phyloP scores from a whole-genome alignment of 2,888 invertebrate genomes.

The Bugulina stolonifera region DNA sequence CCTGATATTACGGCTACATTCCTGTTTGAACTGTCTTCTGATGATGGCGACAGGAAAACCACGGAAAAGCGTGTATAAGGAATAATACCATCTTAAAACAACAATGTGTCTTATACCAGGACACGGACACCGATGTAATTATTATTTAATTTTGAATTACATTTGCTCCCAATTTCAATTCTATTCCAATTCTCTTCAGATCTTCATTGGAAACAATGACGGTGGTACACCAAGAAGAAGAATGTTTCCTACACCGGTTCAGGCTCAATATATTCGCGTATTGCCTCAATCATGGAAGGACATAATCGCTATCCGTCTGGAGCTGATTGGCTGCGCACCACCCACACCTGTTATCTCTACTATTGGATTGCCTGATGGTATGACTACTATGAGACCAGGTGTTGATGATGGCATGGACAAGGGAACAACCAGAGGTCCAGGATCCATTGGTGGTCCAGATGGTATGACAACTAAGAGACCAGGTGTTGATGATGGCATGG shows the following conservation, averaged over 20 bases:
- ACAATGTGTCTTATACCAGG: no score
- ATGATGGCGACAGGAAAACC: no score
- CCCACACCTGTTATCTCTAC: neutral
- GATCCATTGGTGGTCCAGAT: neutral
- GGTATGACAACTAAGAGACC: neutral
- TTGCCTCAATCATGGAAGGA: conserved; percentile 71
- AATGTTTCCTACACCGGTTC: conserved; percentile 67
- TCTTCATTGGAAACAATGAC: conserved; percentile 69
- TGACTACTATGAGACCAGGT: neutral
- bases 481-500: neutral
- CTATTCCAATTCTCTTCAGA: conserved; percentile 50
- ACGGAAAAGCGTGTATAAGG: no score
- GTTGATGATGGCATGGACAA: neutral
- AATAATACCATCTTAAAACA: no score
- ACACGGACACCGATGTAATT: no score
- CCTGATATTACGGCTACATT: no score
- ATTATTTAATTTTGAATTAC: no score
- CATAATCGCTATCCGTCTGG: conserved; percentile 67
- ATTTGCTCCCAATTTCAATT: no score
- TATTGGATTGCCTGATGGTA: neutral
- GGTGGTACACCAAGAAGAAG: conserved; percentile 60
- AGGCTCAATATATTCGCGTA: conserved; percentile 68
- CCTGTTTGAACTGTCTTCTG: no score
- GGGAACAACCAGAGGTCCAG: neutral
- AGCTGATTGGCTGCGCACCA: conserved; percentile 66